Evolutionary conservation across 1,140 invertebrate species (phyloP).

Genomic region (Nasonia vitripennis): DNA sequence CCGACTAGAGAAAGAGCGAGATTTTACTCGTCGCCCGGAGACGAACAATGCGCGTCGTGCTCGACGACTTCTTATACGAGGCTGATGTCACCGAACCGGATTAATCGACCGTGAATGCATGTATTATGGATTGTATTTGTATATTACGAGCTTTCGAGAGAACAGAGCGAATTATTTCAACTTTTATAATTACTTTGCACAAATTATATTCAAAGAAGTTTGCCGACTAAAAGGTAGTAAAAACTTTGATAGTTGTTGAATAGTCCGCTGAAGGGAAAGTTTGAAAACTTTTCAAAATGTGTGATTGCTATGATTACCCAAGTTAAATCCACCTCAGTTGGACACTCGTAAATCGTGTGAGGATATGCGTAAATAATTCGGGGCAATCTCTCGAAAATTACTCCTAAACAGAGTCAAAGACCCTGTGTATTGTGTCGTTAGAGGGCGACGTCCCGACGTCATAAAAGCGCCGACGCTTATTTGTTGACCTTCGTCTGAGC

Average conservation of each 20-base stretch:
- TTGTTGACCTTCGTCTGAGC: background rate
- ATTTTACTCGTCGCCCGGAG: constrained; percentile 6
- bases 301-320: too few relatives aligned
- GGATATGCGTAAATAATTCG: too few relatives aligned
- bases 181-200: background rate
- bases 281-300: too few relatives aligned
- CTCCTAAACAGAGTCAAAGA: background rate
- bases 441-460: background rate
- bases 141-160: background rate
- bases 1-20: background rate
- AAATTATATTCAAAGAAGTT: background rate
- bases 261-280: too few relatives aligned
- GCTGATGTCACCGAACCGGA: background rate
- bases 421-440: background rate
- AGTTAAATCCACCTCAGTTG: background rate
- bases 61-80: background rate
- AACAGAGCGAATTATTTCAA: background rate
- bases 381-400: too few relatives aligned
- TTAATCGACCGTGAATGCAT: background rate
- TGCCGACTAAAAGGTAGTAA: background rate
- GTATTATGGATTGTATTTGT: background rate
- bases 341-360: too few relatives aligned
- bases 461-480: background rate
- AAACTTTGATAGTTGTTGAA: background rate
- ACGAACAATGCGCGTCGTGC: background rate